Evolutionary conservation across 2,797 vertebrate species (phyloP).

Genomic region (Podarcis lilfordi): DNA sequence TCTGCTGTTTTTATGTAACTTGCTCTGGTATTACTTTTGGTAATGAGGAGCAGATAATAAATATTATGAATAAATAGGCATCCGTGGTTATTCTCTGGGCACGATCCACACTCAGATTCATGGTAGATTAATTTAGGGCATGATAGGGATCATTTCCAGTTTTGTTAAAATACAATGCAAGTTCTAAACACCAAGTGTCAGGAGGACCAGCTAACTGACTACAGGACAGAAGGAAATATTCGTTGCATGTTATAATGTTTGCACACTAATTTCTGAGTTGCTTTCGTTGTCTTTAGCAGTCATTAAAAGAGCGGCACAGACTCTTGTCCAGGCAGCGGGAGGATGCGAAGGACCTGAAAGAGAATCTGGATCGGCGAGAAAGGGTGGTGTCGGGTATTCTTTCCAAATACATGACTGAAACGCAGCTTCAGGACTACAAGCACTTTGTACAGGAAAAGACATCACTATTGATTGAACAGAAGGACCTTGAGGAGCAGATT

Average conservation of each 20-base stretch:
- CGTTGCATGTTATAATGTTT: not conserved
- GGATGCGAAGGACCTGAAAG: constrained; percentile 94
- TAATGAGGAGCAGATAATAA: too few relatives aligned
- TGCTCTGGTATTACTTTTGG: too few relatives aligned
- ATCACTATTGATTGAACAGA: constrained; percentile 89
- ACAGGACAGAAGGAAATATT: not conserved
- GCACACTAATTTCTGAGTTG: not conserved
- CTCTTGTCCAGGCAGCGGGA: constrained; percentile 90
- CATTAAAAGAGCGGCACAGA: constrained; percentile 86
- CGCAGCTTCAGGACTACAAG: constrained; percentile 86
- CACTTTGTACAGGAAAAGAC: constrained; percentile 88
- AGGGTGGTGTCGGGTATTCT: constrained; percentile 86
- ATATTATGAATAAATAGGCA: not conserved
- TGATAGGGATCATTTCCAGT: not conserved
- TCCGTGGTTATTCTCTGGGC: not conserved
- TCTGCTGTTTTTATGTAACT: not conserved
- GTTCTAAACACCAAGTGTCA: not conserved
- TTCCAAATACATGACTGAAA: constrained; percentile 80
- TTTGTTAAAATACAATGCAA: not conserved
- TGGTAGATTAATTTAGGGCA: not conserved
- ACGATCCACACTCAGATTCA: not conserved
- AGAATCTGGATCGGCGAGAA: constrained; percentile 91
- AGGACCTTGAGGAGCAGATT: constrained; percentile 91
- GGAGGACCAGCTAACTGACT: not conserved
- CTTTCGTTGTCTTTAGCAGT: constrained; percentile 79